A percentile compares a stretch with the other conserved stretches of the same genome.
Evolutionary conservation across 1,140 invertebrate species (phyloP).

Genomic region (Penaeus vannamei): DNA sequence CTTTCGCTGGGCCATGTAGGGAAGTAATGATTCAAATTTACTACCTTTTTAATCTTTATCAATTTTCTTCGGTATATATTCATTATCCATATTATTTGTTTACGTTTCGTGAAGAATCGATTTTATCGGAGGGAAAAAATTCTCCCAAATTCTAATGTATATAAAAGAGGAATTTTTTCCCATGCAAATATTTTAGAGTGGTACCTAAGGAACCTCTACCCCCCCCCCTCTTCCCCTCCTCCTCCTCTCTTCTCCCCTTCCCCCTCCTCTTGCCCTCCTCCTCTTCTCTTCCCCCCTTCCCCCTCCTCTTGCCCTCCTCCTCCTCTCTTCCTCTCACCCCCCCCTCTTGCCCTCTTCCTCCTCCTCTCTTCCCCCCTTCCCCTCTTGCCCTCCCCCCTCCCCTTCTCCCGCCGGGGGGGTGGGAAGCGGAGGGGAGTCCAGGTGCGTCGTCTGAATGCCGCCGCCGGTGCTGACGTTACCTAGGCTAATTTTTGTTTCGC

Average conservation of each 20-base stretch:
- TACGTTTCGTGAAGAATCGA: no score
- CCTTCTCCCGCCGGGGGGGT: not conserved
- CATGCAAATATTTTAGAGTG: no score
- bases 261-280: not conserved
- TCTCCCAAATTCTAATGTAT: no score
- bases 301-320: not conserved
- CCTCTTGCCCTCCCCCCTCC: not conserved
- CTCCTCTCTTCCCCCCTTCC: not conserved
- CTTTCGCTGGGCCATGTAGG: no score
- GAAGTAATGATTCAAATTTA: no score
- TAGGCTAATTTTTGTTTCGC: slow-evolving; percentile 21
- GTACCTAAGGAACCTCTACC: not conserved
- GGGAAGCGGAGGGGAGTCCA: slow-evolving; percentile 30
- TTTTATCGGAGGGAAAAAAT: no score
- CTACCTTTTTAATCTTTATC: no score
- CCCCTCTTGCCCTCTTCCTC: not conserved
- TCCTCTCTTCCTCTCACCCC: not conserved
- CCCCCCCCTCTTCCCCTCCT: not conserved
- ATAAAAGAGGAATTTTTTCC: no score
- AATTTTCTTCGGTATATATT: no score
- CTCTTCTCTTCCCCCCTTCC: not conserved
- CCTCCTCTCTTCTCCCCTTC: not conserved
- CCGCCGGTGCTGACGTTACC: slow-evolving; percentile 1
- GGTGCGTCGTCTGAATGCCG: slow-evolving; percentile 35
- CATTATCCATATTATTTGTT: no score